These are phyloP conservation scores for Whitmania pigra DNA, from an alignment of 1,140 invertebrate species.

Conservation along the genomic window DNA sequence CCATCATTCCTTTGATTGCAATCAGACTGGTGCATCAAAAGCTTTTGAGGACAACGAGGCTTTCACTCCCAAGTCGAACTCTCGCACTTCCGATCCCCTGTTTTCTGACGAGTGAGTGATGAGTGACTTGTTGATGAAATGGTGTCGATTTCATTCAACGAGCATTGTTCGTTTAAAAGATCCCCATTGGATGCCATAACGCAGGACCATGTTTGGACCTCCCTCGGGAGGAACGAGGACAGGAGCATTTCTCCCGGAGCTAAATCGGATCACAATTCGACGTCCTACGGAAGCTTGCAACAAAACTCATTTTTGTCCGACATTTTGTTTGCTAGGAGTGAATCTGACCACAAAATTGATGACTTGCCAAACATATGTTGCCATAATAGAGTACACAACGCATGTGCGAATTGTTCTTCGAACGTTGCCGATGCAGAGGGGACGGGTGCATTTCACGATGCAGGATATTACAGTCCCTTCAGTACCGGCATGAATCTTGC, in stretches of 20 bases:
- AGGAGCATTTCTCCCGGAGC: slow-evolving; percentile 13
- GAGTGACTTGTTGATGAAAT: not conserved
- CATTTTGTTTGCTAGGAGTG: not conserved
- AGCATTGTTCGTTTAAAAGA: not conserved
- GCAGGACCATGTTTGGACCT: not conserved
- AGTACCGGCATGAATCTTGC: slow-evolving; percentile 1
- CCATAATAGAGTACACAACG: no score
- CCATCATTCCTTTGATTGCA: no score
- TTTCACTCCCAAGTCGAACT: no score
- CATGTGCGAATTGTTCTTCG: no score
- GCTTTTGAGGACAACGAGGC: no score
- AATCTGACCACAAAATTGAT: not conserved
- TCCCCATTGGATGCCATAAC: not conserved
- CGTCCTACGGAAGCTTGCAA: slow-evolving; percentile 17
- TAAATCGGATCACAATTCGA: slow-evolving; percentile 17
- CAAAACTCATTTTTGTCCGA: slow-evolving; percentile 10
- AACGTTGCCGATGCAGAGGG: not conserved
- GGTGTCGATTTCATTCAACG: not conserved
- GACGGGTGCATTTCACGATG: not conserved
- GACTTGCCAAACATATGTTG: slow-evolving; percentile 7
- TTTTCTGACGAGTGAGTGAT: no score
- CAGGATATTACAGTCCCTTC: slow-evolving; percentile 7
- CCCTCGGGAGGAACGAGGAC: not conserved
- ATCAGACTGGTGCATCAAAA: no score
- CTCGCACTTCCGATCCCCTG: no score